phyloP scores from a whole-genome alignment of 1,140 invertebrate species.

The Drosophila persimilis region DNA sequence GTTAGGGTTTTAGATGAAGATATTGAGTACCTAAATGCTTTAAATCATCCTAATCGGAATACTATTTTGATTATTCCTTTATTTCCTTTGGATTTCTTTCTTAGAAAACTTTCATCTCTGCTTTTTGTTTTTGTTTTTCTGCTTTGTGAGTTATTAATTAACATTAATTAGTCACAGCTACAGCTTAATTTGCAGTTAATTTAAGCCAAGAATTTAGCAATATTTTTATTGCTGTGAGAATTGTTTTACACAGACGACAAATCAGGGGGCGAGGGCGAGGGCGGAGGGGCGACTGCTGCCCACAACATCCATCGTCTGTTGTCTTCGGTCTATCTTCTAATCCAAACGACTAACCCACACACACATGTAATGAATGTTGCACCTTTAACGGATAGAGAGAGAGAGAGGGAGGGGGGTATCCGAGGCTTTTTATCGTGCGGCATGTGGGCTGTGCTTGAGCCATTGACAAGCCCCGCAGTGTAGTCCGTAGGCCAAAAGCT shows the following conservation, averaged over 20 bases:
- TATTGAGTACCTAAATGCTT: no score
- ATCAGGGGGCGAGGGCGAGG: conserved; percentile 1
- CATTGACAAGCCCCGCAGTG: conserved; percentile 33
- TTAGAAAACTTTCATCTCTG: no score
- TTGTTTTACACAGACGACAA: conserved; percentile 32
- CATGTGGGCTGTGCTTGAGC: conserved; percentile 13
- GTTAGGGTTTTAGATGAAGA: no score
- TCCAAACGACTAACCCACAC: no score
- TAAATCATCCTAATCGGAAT: no score
- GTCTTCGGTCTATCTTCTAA: no score
- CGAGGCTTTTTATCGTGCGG: not conserved
- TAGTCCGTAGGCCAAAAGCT: conserved; percentile 30
- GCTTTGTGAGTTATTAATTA: conserved; percentile 47
- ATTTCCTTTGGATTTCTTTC: no score
- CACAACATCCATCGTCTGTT: conserved; percentile 9
- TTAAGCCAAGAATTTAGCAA: conserved; percentile 37
- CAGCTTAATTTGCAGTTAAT: conserved; percentile 25
- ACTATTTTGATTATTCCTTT: no score
- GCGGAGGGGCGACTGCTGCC: conserved; percentile 7
- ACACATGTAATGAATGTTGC: no score
- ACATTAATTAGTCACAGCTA: conserved; percentile 28
- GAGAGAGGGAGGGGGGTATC: no score
- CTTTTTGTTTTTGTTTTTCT: conserved; percentile 30
- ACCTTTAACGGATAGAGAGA: no score
- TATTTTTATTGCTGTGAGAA: conserved; percentile 48